phyloP scores from a whole-genome alignment of 1,140 invertebrate genomes.

The Sarcophaga bullata region DNA sequence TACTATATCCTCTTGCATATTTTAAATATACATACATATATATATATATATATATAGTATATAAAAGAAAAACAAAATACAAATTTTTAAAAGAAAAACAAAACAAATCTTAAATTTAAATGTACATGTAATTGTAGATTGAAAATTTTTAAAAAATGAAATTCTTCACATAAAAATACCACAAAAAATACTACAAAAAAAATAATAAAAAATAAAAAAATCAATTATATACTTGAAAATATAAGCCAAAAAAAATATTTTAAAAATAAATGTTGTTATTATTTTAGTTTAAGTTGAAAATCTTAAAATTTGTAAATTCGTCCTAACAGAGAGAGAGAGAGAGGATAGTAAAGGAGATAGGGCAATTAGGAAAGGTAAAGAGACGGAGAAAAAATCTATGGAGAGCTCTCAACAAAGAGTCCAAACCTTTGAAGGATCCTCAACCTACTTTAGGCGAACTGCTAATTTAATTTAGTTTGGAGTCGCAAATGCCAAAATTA shows the following conservation, averaged over 20 bases:
- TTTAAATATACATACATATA: background rate
- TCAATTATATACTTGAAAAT: conserved; percentile 30
- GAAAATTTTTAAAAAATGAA: conserved; percentile 36
- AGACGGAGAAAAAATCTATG: no score
- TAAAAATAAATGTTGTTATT: conserved; percentile 14
- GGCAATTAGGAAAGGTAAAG: no score
- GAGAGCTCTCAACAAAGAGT: no score
- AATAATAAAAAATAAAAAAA: conserved; percentile 35
- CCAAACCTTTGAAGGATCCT: no score
- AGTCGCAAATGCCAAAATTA: no score
- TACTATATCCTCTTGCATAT: background rate
- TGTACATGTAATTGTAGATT: conserved; percentile 46
- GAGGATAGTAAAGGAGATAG: no score
- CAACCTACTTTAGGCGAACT: no score
- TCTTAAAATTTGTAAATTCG: no score
- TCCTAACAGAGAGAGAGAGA: no score
- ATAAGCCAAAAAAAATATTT: conserved; percentile 29
- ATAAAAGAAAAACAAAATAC: conserved; percentile 28
- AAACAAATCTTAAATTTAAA: conserved; percentile 38
- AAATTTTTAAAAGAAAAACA: conserved; percentile 32
- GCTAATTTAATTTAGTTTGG: no score
- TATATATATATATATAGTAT: conserved; percentile 1
- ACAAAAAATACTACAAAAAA: conserved; percentile 38
- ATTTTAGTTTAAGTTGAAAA: background rate
- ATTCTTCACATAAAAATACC: conserved; percentile 31